These are phyloP conservation scores for Ashinkailepas kermadecensis DNA, from an alignment of 2,888 invertebrate species.

Conservation along the genomic window DNA sequence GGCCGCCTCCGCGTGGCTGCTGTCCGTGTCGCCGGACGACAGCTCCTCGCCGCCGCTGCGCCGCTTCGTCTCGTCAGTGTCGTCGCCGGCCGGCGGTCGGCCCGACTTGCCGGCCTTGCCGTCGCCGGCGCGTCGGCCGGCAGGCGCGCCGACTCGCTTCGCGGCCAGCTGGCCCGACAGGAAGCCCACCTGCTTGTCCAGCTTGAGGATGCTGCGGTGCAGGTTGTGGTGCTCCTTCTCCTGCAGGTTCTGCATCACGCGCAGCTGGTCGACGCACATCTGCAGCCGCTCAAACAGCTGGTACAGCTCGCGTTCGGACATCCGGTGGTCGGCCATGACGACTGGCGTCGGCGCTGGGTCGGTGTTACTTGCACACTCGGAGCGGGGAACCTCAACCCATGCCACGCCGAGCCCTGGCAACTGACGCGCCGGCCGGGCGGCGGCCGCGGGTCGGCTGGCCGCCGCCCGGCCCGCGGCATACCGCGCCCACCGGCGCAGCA, in stretches of 20 bases:
- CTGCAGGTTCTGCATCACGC: slow-evolving; percentile 10
- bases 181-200: slow-evolving; percentile 1
- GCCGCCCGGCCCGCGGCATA: background rate
- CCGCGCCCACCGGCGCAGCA: background rate
- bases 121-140: too few relatives aligned
- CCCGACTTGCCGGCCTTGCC: background rate
- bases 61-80: background rate
- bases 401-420: background rate
- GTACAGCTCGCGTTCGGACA: background rate
- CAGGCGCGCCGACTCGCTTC: too few relatives aligned
- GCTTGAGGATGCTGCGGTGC: background rate
- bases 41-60: slow-evolving; percentile 8
- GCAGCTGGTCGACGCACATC: slow-evolving; percentile 8
- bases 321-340: background rate
- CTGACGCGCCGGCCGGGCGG: background rate
- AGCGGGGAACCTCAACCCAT: background rate
- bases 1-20: slow-evolving; percentile 2
- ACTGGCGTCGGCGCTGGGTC: background rate
- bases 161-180: background rate
- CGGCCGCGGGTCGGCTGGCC: background rate
- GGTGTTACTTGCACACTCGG: background rate
- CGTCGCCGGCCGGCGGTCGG: background rate
- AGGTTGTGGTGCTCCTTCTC: background rate
- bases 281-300: slow-evolving; percentile 16
- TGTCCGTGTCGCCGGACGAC: slow-evolving; percentile 4